These are phyloP conservation scores for Mycalesis mineus DNA, from an alignment of 2,888 invertebrate genomes.

Conservation along the genomic window DNA sequence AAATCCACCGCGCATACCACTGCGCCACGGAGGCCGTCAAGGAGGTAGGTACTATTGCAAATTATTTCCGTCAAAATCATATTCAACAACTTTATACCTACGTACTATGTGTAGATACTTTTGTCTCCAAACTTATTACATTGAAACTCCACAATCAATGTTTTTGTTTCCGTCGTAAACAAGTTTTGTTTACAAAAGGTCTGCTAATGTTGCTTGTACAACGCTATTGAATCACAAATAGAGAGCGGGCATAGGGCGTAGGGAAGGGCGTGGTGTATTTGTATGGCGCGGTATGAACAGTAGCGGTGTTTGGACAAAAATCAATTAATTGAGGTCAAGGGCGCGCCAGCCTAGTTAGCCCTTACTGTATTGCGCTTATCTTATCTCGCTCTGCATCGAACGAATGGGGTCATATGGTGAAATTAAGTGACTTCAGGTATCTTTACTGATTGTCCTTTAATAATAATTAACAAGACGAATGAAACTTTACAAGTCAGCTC, in stretches of 20 bases:
- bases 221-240: neutral
- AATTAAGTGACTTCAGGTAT: neutral
- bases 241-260: neutral
- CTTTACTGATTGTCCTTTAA: no score
- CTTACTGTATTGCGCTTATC: constrained; percentile 41
- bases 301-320: constrained; percentile 5
- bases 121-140: no score
- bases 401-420: constrained; percentile 29
- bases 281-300: neutral
- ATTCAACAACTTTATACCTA: no score
- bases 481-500: no score
- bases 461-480: no score
- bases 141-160: no score
- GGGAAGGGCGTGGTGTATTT: neutral
- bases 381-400: constrained; percentile 40
- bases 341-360: constrained; percentile 35
- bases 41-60: no score
- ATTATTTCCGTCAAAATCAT: no score
- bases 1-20: no score
- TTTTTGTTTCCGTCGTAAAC: no score
- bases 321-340: constrained; percentile 33
- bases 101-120: no score
- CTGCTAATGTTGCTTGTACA: neutral
- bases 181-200: neutral
- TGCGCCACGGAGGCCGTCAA: no score